Evolutionary conservation across 2,113 vertebrate genomes (phyloP), one percentile per base, ranked within the genome.

Genomic region (Heterocephalus glaber): DNA sequence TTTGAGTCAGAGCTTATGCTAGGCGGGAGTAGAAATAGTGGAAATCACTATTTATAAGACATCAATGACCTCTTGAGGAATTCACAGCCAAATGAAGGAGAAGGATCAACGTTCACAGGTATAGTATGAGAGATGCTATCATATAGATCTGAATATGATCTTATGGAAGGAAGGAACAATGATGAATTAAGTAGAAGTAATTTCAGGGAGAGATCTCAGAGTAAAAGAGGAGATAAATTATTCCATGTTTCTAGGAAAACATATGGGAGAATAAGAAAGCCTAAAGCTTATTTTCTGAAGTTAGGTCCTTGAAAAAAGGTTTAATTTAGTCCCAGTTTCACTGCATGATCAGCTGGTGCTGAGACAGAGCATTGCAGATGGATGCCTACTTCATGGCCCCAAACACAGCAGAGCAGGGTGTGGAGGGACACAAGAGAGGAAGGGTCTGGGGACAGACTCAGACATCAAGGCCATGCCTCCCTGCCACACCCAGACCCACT

Each of bases 401-500:
- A 49, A 77, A 8, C 28, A 28, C 26, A 47, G 7, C 74, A 49
- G 28, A 77, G 44, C 44, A 30, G 47, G 10, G 24, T 4, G 26
- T 22, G 26, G 44, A 1, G 20, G 17, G 14, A 20, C 17, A 5
- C n/a, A 5, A 30, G 26, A 30, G 26, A 16, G 26, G 41, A 47
- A 28, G 26, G 2, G 14, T 7, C 13, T 28, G 33, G 74, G 68
- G 26, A 3, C 47, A 49, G 44, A 26, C 5, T 30, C 44, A 61
- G 60, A 47, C 44, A 13, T 12, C 7, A 12, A 2, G 7, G 44
- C 44, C 3, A 2, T 3, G 7, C 14, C 41, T 5, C 41, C 12
- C 11, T 24, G 35, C 33, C 65, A 12, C 33, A 35, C 65, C 13
- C 14, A 68, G 65, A 68, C 35, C 7, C 35, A 38, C 26, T 12